A percentile compares a stretch with the other conserved stretches of the same genome.
These are phyloP conservation scores for Limnephilus marmoratus DNA, from an alignment of 2,888 invertebrate species.

Conservation along the genomic window DNA sequence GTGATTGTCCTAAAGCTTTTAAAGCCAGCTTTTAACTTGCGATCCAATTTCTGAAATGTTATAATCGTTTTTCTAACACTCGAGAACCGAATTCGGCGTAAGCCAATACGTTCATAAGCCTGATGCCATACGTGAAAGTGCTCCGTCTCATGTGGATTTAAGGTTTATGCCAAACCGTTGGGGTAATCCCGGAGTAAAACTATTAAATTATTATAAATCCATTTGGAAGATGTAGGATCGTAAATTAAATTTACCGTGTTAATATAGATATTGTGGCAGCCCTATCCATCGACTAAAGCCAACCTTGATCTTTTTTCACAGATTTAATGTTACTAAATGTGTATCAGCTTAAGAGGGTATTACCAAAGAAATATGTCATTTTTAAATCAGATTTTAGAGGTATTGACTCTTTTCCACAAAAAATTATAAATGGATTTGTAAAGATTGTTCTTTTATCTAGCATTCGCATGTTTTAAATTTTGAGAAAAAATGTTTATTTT, in stretches of 20 bases:
- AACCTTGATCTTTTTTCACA: too few relatives aligned
- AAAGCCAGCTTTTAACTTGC: conserved; percentile 47
- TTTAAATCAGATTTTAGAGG: too few relatives aligned
- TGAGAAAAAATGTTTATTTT: too few relatives aligned
- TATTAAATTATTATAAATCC: not conserved
- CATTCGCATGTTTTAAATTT: too few relatives aligned
- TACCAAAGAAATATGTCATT: too few relatives aligned
- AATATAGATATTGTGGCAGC: not conserved
- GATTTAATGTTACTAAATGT: too few relatives aligned
- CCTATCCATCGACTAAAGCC: not conserved
- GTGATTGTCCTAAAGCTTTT: conserved; percentile 50
- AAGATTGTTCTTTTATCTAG: too few relatives aligned
- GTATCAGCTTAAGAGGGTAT: too few relatives aligned
- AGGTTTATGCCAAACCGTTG: not conserved
- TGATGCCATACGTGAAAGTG: not conserved
- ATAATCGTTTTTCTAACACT: conserved; percentile 52
- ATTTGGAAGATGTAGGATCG: not conserved
- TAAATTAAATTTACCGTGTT: not conserved
- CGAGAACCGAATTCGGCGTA: not conserved
- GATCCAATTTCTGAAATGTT: conserved; percentile 51
- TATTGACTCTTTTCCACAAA: too few relatives aligned
- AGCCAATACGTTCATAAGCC: not conserved
- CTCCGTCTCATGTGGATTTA: not conserved
- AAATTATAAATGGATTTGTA: too few relatives aligned
- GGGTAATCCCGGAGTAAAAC: not conserved